Evolutionary conservation across 2,113 vertebrate species (phyloP).

Genomic region (Lagopus leucura): DNA sequence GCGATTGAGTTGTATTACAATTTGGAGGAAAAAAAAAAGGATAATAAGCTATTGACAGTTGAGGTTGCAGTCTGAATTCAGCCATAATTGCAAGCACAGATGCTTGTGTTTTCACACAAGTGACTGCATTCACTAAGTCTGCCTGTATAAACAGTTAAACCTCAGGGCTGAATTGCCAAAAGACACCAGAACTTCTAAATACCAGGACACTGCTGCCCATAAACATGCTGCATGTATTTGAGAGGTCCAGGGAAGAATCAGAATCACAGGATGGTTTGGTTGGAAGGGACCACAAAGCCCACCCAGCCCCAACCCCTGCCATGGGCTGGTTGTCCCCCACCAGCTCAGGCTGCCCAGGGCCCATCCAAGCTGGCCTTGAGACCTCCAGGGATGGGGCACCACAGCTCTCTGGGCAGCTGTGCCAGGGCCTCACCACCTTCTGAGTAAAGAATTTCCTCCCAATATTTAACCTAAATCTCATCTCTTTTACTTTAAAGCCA

Average conservation of each 20-base stretch:
- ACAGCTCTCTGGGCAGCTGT: neutral
- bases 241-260: neutral
- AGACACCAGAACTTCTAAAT: neutral
- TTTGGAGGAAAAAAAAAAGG: neutral
- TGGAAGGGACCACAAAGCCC: neutral
- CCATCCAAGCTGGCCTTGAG: neutral
- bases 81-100: constrained; percentile 31
- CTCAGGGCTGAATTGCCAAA: constrained; percentile 31
- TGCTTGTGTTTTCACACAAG: constrained; percentile 61
- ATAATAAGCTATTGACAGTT: constrained; percentile 43
- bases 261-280: neutral
- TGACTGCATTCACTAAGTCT: constrained; percentile 44
- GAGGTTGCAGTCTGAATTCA: constrained; percentile 59
- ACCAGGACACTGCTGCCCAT: neutral
- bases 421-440: neutral
- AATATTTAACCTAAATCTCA: neutral
- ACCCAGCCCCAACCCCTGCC: neutral
- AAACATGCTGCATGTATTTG: neutral
- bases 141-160: constrained; percentile 53
- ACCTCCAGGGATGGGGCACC: neutral
- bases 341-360: neutral
- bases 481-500: neutral
- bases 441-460: neutral
- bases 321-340: neutral
- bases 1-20: neutral